These are phyloP conservation scores for Telmatherina bonti DNA, from an alignment of 2,797 vertebrate species.

Conservation along the genomic window DNA sequence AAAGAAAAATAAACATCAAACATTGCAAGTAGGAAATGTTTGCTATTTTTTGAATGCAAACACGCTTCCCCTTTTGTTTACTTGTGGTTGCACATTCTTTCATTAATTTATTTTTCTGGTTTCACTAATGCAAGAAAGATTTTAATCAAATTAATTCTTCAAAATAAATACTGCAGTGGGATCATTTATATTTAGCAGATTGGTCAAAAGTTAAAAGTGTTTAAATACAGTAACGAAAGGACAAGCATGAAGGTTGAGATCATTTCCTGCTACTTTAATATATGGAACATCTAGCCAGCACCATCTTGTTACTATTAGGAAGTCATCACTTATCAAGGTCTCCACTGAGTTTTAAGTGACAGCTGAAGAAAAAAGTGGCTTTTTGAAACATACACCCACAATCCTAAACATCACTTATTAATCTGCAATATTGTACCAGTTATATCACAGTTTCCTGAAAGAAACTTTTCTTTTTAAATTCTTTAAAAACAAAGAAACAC, in stretches of 20 bases:
- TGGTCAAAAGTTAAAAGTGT: constrained; percentile 7
- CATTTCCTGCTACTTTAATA: constrained; percentile 35
- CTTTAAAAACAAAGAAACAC: too few relatives aligned
- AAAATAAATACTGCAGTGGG: background rate
- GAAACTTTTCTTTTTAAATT: too few relatives aligned
- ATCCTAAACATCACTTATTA: background rate
- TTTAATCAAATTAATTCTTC: too few relatives aligned
- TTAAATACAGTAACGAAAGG: constrained; percentile 15
- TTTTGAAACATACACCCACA: background rate
- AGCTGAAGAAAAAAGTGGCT: background rate
- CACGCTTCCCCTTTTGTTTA: background rate
- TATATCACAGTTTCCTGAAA: too few relatives aligned
- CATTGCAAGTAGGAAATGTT: background rate
- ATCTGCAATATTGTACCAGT: background rate
- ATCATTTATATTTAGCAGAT: background rate
- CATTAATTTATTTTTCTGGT: background rate
- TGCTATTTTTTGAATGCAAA: background rate
- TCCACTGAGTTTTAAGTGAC: constrained; percentile 13
- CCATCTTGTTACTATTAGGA: constrained; percentile 50
- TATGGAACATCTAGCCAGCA: constrained; percentile 20
- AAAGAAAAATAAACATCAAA: background rate
- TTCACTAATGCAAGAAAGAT: background rate
- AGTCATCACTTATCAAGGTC: constrained; percentile 29
- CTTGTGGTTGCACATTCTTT: background rate
- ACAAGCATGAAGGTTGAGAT: constrained; percentile 43